These are phyloP conservation scores for Platichthys flesus DNA, from an alignment of 2,113 vertebrate species.

Conservation along the genomic window DNA sequence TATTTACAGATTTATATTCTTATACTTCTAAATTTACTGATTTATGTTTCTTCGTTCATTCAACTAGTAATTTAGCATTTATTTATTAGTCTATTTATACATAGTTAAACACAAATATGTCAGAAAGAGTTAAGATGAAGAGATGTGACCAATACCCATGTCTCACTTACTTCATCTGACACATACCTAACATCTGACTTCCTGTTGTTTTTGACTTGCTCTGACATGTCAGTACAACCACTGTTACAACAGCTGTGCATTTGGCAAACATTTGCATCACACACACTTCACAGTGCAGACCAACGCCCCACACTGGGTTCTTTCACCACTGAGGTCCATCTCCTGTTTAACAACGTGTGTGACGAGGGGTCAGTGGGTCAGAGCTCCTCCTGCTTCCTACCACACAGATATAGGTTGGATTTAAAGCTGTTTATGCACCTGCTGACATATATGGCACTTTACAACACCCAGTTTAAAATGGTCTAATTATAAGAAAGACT, in stretches of 20 bases:
- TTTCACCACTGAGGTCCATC: slow-evolving; percentile 4
- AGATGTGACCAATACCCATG: too few species aligned
- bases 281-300: neutral
- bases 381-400: neutral
- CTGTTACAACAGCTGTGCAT: neutral
- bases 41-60: too few species aligned
- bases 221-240: neutral
- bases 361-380: neutral
- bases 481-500: too few species aligned
- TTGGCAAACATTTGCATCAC: neutral
- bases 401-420: neutral
- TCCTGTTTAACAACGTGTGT: slow-evolving; percentile 2
- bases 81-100: too few species aligned
- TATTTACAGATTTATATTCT: too few species aligned
- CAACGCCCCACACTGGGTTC: neutral
- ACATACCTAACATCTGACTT: neutral
- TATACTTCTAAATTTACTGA: too few species aligned
- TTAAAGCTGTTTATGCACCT: neutral
- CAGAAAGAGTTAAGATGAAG: too few species aligned
- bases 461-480: too few species aligned
- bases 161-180: too few species aligned
- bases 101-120: too few species aligned
- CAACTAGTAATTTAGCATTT: too few species aligned
- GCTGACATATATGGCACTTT: too few species aligned
- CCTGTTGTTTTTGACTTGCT: neutral